Percentiles rank a stretch among this genome's conserved stretches.
Conservation (phyloP, 1,140 invertebrate genomes). For the Calephelis virginiensis region DNA sequence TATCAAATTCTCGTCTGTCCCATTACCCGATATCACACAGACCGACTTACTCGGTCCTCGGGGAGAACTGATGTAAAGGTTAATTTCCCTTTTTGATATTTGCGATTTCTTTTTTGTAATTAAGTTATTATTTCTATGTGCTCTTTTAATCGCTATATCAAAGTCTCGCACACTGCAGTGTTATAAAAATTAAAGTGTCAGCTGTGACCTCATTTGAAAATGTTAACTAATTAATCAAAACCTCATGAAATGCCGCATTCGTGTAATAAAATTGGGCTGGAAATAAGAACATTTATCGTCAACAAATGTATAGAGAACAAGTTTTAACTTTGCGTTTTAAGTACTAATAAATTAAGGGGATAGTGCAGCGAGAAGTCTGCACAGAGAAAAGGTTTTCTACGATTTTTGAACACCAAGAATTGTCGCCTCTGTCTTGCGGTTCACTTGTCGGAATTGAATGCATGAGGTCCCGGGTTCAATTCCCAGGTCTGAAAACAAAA, state of each 20-base stretch:
- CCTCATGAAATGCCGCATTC: conserved; percentile 14
- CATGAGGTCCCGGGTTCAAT: too few species aligned
- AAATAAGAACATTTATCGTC: conserved; percentile 15
- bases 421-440: too few species aligned
- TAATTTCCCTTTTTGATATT: too few species aligned
- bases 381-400: neutral
- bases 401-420: neutral
- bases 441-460: too few species aligned
- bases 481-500: too few species aligned
- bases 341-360: conserved; percentile 4
- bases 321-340: conserved; percentile 12
- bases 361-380: neutral
- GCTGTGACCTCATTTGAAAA: conserved; percentile 14
- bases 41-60: too few species aligned
- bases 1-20: too few species aligned
- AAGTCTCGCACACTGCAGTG: conserved; percentile 2
- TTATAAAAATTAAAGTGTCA: conserved; percentile 17
- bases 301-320: conserved; percentile 1
- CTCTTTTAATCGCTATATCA: conserved; percentile 4
- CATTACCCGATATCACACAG: too few species aligned
- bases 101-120: too few species aligned
- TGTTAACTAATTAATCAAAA: conserved; percentile 19
- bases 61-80: too few species aligned
- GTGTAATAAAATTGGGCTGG: conserved; percentile 14
- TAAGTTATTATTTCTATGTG: neutral